These are phyloP conservation scores for Meiosimyza platycephala DNA, from an alignment of 2,888 invertebrate genomes.

Conservation along the genomic window DNA sequence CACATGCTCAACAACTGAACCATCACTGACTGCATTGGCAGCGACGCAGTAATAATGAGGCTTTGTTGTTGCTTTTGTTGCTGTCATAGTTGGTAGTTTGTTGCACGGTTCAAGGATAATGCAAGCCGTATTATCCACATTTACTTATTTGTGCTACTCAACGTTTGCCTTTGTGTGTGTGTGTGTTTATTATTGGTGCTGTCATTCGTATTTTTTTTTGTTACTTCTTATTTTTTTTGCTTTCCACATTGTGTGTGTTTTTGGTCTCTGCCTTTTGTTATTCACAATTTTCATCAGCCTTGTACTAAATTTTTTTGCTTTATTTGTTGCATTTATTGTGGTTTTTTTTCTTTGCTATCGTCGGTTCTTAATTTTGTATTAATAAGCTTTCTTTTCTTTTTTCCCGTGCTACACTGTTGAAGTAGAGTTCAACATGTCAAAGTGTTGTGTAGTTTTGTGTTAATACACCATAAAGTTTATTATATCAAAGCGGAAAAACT, in stretches of 20 bases:
- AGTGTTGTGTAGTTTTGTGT: no score
- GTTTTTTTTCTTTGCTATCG: not conserved
- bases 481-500: no score
- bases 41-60: conserved; percentile 4
- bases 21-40: not conserved
- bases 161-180: not conserved
- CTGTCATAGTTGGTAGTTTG: conserved; percentile 14
- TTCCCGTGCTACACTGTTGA: no score
- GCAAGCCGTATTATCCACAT: not conserved
- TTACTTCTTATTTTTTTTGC: no score
- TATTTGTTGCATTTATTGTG: not conserved
- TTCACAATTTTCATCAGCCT: conserved; percentile 9
- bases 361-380: not conserved
- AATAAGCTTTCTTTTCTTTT: conserved; percentile 4
- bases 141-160: no score
- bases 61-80: conserved; percentile 3
- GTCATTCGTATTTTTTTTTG: not conserved
- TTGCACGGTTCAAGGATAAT: conserved; percentile 25
- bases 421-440: no score
- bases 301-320: conserved; percentile 5
- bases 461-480: no score
- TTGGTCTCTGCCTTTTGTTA: not conserved
- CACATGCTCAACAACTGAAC: conserved; percentile 21
- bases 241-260: not conserved
- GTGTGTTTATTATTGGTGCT: conserved; percentile 3